Evolutionary conservation across 1,140 invertebrate species (phyloP), one percentile per base, ranked within the genome.

Genomic region (Trachelipus rathkii): DNA sequence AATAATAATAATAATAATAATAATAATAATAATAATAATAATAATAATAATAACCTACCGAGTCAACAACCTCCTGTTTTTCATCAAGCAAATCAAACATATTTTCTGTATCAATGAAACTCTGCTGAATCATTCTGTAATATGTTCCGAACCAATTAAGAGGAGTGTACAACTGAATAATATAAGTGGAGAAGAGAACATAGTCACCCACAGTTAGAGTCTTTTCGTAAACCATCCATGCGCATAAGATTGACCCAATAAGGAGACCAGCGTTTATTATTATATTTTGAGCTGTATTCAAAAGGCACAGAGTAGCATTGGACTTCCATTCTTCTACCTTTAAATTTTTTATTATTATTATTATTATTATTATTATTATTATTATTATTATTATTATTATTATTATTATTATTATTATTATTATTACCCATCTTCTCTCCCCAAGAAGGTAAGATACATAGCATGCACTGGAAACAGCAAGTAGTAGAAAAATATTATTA

Each of bases 51-150:
- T 3, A n/a, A 33, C 33, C 19, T 50, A 81, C 79, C 72, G 71
- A 60, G 70, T 82, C 79, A 33, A 77, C 44, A 71, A 98, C 89
- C 87, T 98, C 96, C 79, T 92, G 88, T 33, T 92, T 88, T 84
- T 96, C 92, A 71, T 91, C 89, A 72, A 99, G 86, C 70, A 99
- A 84, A 74, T 98, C 95, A 86, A 99, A 96, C 96, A 99, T 98
- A 84, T 99, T 98, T 87, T 99, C 97, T 96, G 99, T 99, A 82
- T 99, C 97, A 33, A 98, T 91, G 84, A 99, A 98, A 84, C 96
- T 95, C 84, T 95, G 95, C 83, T 99, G 96, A 78, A 99, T 97
- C 70, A 94, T 92, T 84, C 95, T 92, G 83, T 99, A 99, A 85
- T 96, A 97, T n/a, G 96, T 97, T 19, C 96, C 97, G 84, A 99